phyloP scores from a whole-genome alignment of 2,113 vertebrate species.

The Alaudala cheleensis region DNA sequence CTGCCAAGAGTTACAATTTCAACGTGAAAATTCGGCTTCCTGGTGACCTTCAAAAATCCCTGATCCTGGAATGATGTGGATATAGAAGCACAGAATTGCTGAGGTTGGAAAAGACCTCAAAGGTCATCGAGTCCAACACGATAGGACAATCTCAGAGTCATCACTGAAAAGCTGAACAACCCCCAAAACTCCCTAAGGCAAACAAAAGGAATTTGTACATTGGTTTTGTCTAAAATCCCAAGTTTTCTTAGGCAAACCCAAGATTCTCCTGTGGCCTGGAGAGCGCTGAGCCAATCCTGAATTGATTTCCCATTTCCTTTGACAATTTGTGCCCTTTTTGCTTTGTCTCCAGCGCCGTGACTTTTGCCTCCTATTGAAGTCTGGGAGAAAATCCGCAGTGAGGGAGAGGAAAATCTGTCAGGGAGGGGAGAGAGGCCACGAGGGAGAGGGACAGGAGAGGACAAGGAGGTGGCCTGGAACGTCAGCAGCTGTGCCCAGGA shows the following conservation, averaged over 20 bases:
- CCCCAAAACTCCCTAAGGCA: neutral
- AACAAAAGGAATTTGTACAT: neutral
- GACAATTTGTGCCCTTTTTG: neutral
- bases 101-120: neutral
- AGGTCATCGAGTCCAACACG: accelerated
- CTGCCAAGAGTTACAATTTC: neutral
- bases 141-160: neutral
- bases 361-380: accelerated
- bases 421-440: neutral
- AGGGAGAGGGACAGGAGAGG: neutral
- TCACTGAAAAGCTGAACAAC: neutral
- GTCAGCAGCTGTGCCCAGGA: neutral
- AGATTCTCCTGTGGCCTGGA: neutral
- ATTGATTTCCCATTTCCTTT: neutral
- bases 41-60: neutral
- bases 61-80: neutral
- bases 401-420: neutral
- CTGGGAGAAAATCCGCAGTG: neutral
- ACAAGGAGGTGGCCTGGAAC: neutral
- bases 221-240: neutral
- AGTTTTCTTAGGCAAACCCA: neutral
- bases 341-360: accelerated
- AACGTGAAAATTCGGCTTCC: neutral
- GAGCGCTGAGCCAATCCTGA: neutral
- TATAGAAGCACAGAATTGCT: neutral